Conservation (phyloP, 2,797 vertebrate genomes). For the Leucoraja ocellata region DNA sequence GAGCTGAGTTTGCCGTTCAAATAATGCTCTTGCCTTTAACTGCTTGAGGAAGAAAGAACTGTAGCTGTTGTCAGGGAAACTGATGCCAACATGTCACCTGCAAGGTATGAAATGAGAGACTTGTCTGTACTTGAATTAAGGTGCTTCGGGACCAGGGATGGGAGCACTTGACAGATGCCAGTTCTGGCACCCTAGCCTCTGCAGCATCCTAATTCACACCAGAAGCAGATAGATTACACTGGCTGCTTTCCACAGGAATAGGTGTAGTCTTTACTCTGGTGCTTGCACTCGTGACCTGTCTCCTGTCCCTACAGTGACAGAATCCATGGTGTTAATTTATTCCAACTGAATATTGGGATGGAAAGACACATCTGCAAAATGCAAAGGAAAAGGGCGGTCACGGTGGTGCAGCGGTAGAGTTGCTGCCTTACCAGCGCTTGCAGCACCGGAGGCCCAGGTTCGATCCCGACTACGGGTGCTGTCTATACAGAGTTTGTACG, state of each 20-base stretch:
- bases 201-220: neutral
- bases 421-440: no score
- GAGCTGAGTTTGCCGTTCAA: neutral
- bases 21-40: neutral
- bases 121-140: neutral
- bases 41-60: neutral
- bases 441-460: no score
- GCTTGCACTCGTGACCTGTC: no score
- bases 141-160: neutral
- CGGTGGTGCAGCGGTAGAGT: no score
- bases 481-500: no score
- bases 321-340: no score
- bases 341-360: no score
- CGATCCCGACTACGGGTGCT: no score
- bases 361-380: no score
- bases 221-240: neutral
- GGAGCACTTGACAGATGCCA: neutral
- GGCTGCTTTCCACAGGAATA: neutral
- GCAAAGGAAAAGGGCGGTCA: no score
- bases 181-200: neutral
- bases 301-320: no score
- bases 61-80: neutral
- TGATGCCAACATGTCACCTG: neutral
- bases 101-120: neutral
- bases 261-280: neutral